Percentiles rank a stretch among this genome's conserved stretches.
These are phyloP conservation scores for Solen grandis DNA, from an alignment of 1,140 invertebrate genomes.

Conservation along the genomic window DNA sequence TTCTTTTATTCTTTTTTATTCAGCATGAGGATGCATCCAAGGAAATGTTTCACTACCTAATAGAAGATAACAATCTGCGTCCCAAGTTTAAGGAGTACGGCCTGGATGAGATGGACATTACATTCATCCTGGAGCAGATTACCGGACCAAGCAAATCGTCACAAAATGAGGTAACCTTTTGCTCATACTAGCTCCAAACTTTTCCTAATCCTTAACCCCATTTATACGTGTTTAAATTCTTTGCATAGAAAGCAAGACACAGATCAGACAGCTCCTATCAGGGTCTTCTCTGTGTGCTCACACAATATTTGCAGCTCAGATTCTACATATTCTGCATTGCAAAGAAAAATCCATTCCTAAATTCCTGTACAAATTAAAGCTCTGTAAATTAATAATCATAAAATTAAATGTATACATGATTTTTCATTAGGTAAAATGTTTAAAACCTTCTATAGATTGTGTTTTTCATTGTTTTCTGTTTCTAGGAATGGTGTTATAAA, in stretches of 20 bases:
- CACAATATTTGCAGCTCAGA: no score
- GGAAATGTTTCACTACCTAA: conserved; percentile 81
- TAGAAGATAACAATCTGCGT: conserved; percentile 77
- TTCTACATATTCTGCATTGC: not conserved
- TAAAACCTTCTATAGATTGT: not conserved
- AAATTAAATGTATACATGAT: not conserved
- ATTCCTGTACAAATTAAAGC: not conserved
- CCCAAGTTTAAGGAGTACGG: conserved; percentile 66
- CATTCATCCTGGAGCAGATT: conserved; percentile 82
- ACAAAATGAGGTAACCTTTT: not conserved
- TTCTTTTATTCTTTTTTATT: conserved; percentile 41
- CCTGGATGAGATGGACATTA: conserved; percentile 69
- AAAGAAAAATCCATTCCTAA: not conserved
- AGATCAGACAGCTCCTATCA: no score
- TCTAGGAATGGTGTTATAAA: conserved; percentile 38
- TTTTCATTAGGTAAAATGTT: not conserved
- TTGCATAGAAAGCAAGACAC: not conserved
- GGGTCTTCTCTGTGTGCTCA: no score
- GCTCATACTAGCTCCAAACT: not conserved
- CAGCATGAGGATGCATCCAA: conserved; percentile 82
- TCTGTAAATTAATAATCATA: not conserved
- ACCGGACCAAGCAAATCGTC: conserved; percentile 27
- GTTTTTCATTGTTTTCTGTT: not conserved
- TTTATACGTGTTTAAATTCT: not conserved
- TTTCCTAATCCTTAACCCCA: not conserved